Evolutionary conservation across 1,140 invertebrate species (phyloP), one percentile per base, ranked within the genome.

Genomic region (Charaxes varanes): DNA sequence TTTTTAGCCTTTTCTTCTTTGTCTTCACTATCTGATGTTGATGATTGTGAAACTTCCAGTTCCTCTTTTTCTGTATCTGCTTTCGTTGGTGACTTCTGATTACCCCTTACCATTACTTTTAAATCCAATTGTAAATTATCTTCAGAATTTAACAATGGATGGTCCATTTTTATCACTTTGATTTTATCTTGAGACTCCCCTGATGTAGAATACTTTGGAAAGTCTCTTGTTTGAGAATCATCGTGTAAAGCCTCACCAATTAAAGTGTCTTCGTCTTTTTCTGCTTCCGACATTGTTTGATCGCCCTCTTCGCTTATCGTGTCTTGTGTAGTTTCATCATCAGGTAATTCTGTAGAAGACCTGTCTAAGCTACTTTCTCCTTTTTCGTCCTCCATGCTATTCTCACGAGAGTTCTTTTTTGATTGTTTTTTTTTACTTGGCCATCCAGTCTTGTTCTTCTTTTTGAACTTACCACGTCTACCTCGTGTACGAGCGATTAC

Each of bases 381-480:
- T 19, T 72, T 64, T 12, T 37, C 61, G 31, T 50, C 55, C 22
- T 78, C 68, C 3, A 54, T 34, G 34, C 78, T 83, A 50, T 48
- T 64, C 3, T 49, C 49, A 17, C 65, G 45, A 2, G 67, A 70
- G 27, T 33, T 48, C 41, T 74, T 81, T 21, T 71, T 79, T 3
- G 27, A 33, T 13, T 64, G 53, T 45, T 74, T 79, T 50, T 56
- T 82, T 47, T 85, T 84, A 41, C 53, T 80, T 2, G 84, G 84
- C 84, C 84, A 86, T 2, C 84, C 84, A 0, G 84, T 86, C 32
- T 65, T 62, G 41, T 86, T 86, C 66, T 84, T 85, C 66, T 84
- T 84, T 61, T 85, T 85, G 46, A 83, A 80, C 34, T 67, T 81
- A 6, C 71, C 70, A 0, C 78, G 66, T 36, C 62, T 62, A 2